phyloP scores from a whole-genome alignment of 2,888 invertebrate genomes.

The Eristalinus aeneus region DNA sequence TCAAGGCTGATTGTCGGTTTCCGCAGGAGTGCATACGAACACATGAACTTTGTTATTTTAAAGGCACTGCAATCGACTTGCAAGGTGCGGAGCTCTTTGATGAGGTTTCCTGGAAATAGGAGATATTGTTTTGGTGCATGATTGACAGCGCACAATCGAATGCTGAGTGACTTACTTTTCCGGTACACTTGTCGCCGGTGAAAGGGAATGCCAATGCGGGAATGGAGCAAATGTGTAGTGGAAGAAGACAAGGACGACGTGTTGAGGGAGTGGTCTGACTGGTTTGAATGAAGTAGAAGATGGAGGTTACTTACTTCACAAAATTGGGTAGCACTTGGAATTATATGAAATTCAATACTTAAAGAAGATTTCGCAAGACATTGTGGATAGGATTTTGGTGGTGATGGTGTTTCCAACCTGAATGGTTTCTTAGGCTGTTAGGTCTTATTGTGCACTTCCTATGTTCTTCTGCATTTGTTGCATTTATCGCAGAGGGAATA shows the following conservation, averaged over 20 bases:
- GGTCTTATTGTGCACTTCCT: too few relatives aligned
- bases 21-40: not conserved
- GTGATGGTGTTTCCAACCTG: too few relatives aligned
- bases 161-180: not conserved
- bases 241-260: not conserved
- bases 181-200: not conserved
- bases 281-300: not conserved
- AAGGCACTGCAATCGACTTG: not conserved
- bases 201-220: not conserved
- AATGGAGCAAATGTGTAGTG: not conserved
- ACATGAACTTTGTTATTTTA: conserved; percentile 1
- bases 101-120: not conserved
- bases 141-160: not conserved
- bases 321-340: not conserved
- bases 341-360: too few relatives aligned
- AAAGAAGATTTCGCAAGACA: too few relatives aligned
- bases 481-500: too few relatives aligned
- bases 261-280: not conserved
- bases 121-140: not conserved
- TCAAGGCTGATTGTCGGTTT: not conserved
- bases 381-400: too few relatives aligned
- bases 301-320: not conserved
- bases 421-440: too few relatives aligned
- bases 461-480: too few relatives aligned
- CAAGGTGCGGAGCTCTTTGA: not conserved